Conservation (phyloP, 1,140 invertebrate species). For the Ylistrum balloti region DNA sequence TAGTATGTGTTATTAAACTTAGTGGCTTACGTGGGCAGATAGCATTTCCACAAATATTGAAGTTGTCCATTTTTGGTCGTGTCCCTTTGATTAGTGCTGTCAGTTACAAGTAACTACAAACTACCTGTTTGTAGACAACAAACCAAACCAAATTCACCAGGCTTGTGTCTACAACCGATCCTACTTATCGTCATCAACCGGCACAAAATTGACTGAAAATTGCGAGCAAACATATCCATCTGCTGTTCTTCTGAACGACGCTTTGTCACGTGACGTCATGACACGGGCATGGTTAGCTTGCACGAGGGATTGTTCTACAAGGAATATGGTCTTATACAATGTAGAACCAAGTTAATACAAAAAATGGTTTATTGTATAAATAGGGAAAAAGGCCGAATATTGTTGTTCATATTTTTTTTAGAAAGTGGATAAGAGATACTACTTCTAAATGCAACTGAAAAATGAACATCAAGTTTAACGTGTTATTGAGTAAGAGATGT, state of each 20-base stretch:
- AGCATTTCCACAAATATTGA: constrained; percentile 35
- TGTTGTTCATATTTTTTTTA: no score
- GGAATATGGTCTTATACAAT: no score
- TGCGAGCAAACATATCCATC: constrained; percentile 32
- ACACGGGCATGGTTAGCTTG: not conserved
- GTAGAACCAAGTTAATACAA: no score
- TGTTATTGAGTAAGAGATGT: not conserved
- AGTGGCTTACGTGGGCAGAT: constrained; percentile 24
- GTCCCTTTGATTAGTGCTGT: constrained; percentile 10
- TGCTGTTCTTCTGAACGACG: not conserved
- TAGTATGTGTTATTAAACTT: constrained; percentile 9
- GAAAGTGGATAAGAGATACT: no score
- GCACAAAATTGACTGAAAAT: constrained; percentile 34
- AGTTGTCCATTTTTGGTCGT: constrained; percentile 1
- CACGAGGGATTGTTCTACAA: no score
- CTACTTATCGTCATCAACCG: constrained; percentile 27
- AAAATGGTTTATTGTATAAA: no score
- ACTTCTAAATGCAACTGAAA: not conserved
- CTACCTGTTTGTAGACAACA: not conserved
- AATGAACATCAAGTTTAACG: not conserved
- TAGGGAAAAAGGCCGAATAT: no score
- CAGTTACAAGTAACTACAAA: not conserved
- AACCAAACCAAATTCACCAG: not conserved
- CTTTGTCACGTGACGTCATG: not conserved
- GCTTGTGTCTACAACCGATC: not conserved